These are phyloP conservation scores for Leucoptera coffeella DNA, from an alignment of 2,888 invertebrate genomes.

Conservation along the genomic window DNA sequence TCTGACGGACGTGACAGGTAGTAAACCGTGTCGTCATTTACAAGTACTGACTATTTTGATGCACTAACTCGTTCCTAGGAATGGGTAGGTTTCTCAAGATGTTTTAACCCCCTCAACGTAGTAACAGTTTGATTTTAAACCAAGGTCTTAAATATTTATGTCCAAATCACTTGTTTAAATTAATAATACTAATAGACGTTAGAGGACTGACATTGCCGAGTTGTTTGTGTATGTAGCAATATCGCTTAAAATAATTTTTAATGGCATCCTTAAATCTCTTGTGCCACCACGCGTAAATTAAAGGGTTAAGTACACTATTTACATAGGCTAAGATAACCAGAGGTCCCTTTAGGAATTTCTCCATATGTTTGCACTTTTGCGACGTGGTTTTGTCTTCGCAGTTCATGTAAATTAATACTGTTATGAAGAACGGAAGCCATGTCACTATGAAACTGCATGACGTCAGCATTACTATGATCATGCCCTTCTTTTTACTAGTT, in stretches of 20 bases:
- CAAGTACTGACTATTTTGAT: no score
- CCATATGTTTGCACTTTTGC: slow-evolving; percentile 36
- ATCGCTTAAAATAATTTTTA: slow-evolving; percentile 17
- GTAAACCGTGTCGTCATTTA: no score
- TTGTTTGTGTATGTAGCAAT: not conserved
- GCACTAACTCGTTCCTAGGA: no score
- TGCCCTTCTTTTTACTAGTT: slow-evolving; percentile 54
- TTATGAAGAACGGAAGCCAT: slow-evolving; percentile 59
- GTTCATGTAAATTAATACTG: slow-evolving; percentile 45
- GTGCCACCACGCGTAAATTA: slow-evolving; percentile 69
- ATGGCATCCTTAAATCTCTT: slow-evolving; percentile 55
- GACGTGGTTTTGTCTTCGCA: slow-evolving; percentile 39
- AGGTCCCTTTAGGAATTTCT: slow-evolving; percentile 50
- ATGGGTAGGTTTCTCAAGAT: no score
- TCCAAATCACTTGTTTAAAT: no score
- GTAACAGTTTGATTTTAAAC: no score
- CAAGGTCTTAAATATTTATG: no score
- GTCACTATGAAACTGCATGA: slow-evolving; percentile 55
- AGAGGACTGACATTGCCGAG: no score
- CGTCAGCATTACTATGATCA: slow-evolving; percentile 57
- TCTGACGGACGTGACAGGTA: no score
- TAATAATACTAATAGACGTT: no score
- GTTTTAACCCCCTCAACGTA: no score
- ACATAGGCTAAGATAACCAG: slow-evolving; percentile 53
- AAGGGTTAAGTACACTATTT: slow-evolving; percentile 58